phyloP scores from a whole-genome alignment of 2,113 vertebrate species.

The Scytalopus superciliaris region DNA sequence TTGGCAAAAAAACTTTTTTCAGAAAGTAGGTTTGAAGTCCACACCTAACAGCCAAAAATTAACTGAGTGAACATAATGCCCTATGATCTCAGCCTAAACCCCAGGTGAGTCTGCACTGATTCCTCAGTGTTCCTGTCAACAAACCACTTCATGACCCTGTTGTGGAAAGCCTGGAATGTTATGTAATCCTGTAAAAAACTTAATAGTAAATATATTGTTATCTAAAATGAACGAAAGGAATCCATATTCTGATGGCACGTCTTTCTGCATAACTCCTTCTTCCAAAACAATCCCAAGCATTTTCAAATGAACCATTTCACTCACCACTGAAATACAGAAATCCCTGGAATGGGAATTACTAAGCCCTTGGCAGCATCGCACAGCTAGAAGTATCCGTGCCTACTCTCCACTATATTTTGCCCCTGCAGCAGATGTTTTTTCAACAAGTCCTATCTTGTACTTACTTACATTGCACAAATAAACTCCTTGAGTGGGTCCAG shows the following conservation, averaged over 20 bases:
- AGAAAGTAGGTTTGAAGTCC: neutral
- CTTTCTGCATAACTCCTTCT: neutral
- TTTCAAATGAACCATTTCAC: neutral
- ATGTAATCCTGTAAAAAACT: neutral
- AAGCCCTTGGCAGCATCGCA: neutral
- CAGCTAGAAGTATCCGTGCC: neutral
- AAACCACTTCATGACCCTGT: neutral
- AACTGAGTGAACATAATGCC: neutral
- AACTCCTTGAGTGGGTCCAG: neutral
- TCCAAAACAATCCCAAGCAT: conserved; percentile 22
- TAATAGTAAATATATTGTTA: neutral
- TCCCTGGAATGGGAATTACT: neutral
- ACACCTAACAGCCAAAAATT: neutral
- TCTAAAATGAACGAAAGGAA: neutral
- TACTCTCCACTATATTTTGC: neutral
- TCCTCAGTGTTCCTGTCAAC: neutral
- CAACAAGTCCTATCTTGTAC: neutral
- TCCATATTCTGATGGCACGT: neutral
- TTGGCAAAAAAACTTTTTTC: neutral
- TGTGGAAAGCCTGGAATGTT: neutral
- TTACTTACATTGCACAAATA: neutral
- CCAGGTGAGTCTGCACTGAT: neutral
- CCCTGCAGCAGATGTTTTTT: neutral
- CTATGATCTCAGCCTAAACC: neutral
- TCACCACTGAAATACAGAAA: neutral